Conservation (phyloP, 2,113 vertebrate genomes). For the Pandion haliaetus region DNA sequence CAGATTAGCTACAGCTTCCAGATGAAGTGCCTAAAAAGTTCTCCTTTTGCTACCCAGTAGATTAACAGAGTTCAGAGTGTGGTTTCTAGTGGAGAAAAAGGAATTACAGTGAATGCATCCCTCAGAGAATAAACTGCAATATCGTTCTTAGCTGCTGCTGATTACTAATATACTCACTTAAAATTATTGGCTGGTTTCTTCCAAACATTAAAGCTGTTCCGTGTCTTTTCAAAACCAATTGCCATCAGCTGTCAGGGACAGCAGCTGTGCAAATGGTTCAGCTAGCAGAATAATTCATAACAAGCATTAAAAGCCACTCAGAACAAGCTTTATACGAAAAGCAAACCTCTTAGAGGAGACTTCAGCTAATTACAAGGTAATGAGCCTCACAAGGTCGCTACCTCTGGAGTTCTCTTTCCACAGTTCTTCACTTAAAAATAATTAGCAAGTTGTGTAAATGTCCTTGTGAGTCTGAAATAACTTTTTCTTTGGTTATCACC, state of each 20-base stretch:
- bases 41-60: background rate
- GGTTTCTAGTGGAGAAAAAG: background rate
- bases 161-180: background rate
- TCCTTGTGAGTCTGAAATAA: background rate
- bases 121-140: background rate
- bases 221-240: conserved; percentile 25
- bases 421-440: background rate
- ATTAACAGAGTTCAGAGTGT: background rate
- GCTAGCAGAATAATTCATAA: conserved; percentile 31
- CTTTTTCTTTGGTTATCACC: background rate
- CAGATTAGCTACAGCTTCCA: background rate
- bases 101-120: background rate
- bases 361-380: conserved; percentile 30
- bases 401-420: background rate
- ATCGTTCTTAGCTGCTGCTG: background rate
- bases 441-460: background rate
- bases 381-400: background rate
- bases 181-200: background rate
- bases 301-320: conserved; percentile 43
- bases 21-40: background rate
- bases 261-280: conserved; percentile 34
- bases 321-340: conserved; percentile 26
- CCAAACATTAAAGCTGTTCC: conserved; percentile 6
- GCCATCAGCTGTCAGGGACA: background rate
- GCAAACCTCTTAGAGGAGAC: conserved; percentile 5